phyloP scores from a whole-genome alignment of 2,797 vertebrate genomes.

The Remorina albescens region DNA sequence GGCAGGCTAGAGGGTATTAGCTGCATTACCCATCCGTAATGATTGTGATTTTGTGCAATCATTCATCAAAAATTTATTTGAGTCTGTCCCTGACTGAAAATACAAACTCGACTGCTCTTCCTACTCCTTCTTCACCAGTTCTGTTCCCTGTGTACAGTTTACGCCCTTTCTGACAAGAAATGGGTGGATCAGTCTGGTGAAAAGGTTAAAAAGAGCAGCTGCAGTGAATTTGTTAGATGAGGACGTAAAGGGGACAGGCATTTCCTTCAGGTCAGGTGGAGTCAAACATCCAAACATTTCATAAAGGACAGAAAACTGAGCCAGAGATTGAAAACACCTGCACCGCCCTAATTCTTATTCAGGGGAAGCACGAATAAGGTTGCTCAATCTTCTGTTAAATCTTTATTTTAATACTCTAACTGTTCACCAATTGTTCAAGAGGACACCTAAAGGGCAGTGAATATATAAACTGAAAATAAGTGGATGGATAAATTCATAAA shows the following conservation, averaged over 20 bases:
- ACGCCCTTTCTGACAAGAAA: neutral
- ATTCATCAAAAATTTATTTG: neutral
- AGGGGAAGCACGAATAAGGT: neutral
- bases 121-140: neutral
- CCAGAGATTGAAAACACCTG: neutral
- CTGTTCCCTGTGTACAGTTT: too few species aligned
- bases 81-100: constrained; percentile 71
- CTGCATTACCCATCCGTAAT: constrained; percentile 19
- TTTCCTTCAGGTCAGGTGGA: constrained; percentile 1
- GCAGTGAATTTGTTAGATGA: constrained; percentile 15
- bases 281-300: neutral
- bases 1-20: neutral
- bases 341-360: neutral
- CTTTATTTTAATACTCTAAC: neutral
- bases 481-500: constrained; percentile 4
- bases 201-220: constrained; percentile 5
- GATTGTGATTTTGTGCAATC: neutral
- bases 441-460: neutral
- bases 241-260: constrained; percentile 18
- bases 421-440: neutral
- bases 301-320: neutral
- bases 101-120: neutral
- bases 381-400: neutral
- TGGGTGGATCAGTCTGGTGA: neutral
- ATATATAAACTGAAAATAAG: neutral